Base-by-base conservation (phyloP, 2,888 invertebrate genomes). In the Mimumesa dahlbomi region DNA sequence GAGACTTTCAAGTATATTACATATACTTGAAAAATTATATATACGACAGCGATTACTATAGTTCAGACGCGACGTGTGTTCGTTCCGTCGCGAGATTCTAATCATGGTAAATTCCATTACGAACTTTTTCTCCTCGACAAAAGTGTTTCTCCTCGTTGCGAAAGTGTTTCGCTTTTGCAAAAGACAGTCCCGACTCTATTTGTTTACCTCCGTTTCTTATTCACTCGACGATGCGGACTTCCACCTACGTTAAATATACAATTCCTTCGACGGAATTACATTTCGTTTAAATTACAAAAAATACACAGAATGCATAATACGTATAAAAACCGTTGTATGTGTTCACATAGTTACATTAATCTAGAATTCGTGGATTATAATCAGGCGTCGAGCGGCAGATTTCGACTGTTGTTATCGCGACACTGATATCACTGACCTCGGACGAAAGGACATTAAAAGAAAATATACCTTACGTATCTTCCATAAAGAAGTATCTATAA, bases 301-400 rank as follows among this genome's bases (percentile, higher is more conserved):
- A 72, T 77, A 77, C 77, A 77, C 74, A 77, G 77, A 77, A 67
- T 74, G 73, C 77, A 52, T 74, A 70, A 75, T 77, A 77, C 75
- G 75, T 77, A 77, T 77, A 77, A 77, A 77, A 77, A 77, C 54
- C 53, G 67, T 74, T 54, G 74, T 67, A 69, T 66, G 68, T 61
- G 77, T 7, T 64, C 75, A 64, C 72, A 75, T 61, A 59, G 42
- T 69, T 66, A 64, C 54, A 48, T 61, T 66, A 75, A 72, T 72
- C 63, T 68, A 69, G 14, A 54, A 59, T 64, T 61, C 46, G 46
- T 69, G 31, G 40, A 72, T 72, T 66, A 64, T 56, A 72, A 77
- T 50, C 75, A 73, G 75, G 64, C 58, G 72, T 62, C 46, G 50
- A 21, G 13, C 31, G 0, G n/a, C n/a, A 14, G 53, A 42, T 25